Evolutionary conservation across 37 sponge, comb jelly and placozoan species (phyloP).

Genomic region (Eunapius fragilis): DNA sequence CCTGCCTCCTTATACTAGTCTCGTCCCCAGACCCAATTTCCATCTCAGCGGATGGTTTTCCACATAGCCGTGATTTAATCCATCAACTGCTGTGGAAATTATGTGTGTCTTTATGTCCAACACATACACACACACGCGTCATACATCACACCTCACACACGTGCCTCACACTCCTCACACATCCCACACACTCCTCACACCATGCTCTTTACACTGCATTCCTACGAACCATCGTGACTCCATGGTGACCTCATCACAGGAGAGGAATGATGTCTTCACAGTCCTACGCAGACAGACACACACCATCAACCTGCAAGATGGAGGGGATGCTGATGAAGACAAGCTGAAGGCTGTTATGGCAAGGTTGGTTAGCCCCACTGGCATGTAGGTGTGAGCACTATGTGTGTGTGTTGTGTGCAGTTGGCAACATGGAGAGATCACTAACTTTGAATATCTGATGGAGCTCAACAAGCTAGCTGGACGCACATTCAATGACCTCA

Average conservation of each 20-base stretch:
- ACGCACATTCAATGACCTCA: slow-evolving; percentile 98
- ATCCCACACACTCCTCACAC: not conserved
- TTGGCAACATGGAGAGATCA: slow-evolving; percentile 88
- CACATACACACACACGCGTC: not conserved
- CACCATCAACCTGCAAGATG: slow-evolving; percentile 82
- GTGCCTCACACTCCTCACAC: not conserved
- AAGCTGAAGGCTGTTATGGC: slow-evolving; percentile 55
- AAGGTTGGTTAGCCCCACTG: slow-evolving; percentile 54
- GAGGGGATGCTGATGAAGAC: slow-evolving; percentile 64
- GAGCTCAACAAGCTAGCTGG: slow-evolving; percentile 98
- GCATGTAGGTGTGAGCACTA: not conserved
- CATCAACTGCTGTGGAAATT: too few species aligned
- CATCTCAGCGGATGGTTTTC: too few species aligned
- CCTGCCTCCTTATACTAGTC: too few species aligned
- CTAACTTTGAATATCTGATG: slow-evolving; percentile 99
- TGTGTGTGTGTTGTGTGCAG: slow-evolving; percentile 54
- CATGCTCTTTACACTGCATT: too few species aligned
- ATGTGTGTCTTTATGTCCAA: too few species aligned
- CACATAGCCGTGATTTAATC: too few species aligned
- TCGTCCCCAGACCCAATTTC: too few species aligned
- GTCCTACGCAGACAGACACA: not conserved
- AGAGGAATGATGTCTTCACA: not conserved
- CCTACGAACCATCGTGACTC: not conserved
- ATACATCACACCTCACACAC: not conserved
- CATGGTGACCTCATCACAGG: not conserved